Evolutionary conservation across 1,140 invertebrate species (phyloP).

Genomic region (Schlechtendalia chinensis): DNA sequence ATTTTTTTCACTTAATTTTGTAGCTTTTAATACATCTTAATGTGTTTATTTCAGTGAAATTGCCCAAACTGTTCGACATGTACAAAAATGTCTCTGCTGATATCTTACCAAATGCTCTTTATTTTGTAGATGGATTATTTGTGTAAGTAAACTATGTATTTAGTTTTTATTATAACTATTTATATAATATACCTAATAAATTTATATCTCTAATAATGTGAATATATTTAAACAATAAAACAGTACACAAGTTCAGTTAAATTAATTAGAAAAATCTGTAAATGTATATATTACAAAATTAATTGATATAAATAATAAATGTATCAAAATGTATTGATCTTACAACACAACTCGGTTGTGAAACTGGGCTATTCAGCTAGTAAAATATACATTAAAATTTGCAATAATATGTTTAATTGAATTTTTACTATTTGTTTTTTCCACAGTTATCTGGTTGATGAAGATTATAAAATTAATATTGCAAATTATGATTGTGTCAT

Average conservation of each 20-base stretch:
- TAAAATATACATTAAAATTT: background rate
- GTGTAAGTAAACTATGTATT: background rate
- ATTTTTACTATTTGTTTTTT: background rate
- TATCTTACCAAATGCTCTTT: background rate
- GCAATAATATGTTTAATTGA: background rate
- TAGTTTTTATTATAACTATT: background rate
- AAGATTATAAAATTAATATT: background rate
- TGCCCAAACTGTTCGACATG: background rate
- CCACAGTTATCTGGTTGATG: background rate
- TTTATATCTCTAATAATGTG: too few relatives aligned
- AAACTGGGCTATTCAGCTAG: too few relatives aligned
- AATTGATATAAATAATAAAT: too few relatives aligned
- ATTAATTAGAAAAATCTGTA: too few relatives aligned
- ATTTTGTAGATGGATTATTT: background rate
- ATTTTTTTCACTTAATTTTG: background rate
- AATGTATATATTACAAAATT: too few relatives aligned
- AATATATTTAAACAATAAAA: too few relatives aligned
- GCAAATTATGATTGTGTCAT: background rate
- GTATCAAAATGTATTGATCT: too few relatives aligned
- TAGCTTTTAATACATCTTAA: background rate
- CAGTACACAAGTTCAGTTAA: too few relatives aligned
- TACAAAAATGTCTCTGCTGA: too few relatives aligned
- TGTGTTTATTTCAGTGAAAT: constrained; percentile 7
- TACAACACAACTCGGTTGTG: too few relatives aligned
- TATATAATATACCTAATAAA: too few relatives aligned